phyloP scores from a whole-genome alignment of 2,888 invertebrate genomes.

The Hybos culiciformis region DNA sequence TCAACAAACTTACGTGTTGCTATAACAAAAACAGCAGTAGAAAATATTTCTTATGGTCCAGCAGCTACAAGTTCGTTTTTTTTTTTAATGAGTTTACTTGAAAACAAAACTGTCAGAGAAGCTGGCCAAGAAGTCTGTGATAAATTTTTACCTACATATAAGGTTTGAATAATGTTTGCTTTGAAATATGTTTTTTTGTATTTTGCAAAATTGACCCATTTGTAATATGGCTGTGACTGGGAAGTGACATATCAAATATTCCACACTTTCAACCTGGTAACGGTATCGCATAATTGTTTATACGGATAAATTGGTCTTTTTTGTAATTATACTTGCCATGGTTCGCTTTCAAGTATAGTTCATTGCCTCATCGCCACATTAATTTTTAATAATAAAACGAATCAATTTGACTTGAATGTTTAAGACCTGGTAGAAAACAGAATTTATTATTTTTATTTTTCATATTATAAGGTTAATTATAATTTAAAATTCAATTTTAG shows the following conservation, averaged over 20 bases:
- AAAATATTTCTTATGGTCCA: slow-evolving; percentile 64
- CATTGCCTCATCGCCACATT: too few species aligned
- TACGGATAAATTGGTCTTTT: too few species aligned
- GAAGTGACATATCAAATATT: too few species aligned
- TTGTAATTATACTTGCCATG: too few species aligned
- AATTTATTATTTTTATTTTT: too few species aligned
- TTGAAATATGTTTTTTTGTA: neutral
- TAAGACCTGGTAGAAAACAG: too few species aligned
- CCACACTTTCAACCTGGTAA: too few species aligned
- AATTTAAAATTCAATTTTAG: slow-evolving; percentile 15
- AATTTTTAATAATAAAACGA: too few species aligned
- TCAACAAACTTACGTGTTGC: slow-evolving; percentile 41
- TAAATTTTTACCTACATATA: slow-evolving; percentile 60
- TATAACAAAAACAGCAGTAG: slow-evolving; percentile 42
- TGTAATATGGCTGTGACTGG: too few species aligned
- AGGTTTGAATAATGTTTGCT: slow-evolving; percentile 19
- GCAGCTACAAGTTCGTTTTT: slow-evolving; percentile 62
- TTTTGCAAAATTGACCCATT: neutral
- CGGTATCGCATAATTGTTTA: neutral
- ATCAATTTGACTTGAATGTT: too few species aligned
- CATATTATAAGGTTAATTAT: too few species aligned
- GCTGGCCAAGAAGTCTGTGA: slow-evolving; percentile 50
- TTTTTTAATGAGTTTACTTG: slow-evolving; percentile 58
- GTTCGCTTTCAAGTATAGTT: too few species aligned
- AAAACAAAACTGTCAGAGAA: slow-evolving; percentile 48